Base-by-base conservation (phyloP, 2,113 vertebrate genomes). In the Platycercus adscitus region DNA sequence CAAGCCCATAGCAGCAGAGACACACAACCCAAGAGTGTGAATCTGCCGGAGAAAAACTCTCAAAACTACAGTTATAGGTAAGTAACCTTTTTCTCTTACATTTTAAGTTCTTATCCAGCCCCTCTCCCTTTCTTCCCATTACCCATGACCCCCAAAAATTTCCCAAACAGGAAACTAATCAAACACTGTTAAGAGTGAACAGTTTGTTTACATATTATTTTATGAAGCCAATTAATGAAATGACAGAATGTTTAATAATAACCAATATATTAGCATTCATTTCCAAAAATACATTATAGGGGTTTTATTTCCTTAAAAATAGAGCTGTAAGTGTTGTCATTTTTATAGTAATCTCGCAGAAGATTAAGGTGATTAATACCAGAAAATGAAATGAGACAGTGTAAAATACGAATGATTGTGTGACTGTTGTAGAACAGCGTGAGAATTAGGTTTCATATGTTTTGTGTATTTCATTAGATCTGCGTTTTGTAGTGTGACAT, bases 31-130 rank as follows among this genome's bases (percentile, higher is more conserved):
- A 91, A 75, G 96, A 93, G 96, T 97, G 95, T 97, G 88, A 96
- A 96, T 97, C 94, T 97, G 96, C 95, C 60, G 88, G 88, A 96
- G 91, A 91, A 97, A 97, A 95, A 91, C 81, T 92, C 56, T 95
- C 96, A 97, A 94, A 96, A 92, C 96, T 93, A 70, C 96, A 83
- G 23, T 66, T 93, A 26, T 88, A 90, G 95, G 96, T 97, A 97
- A 97, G 96, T 97, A 97, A 96, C 31, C 8, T 86, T 97, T 94
- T 96, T 92, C 86, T 97, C 86, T 94, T 93, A 94, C 50, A 37
- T 70, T 94, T 70, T 78, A 94, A 89, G 52, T 86, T 86, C 43
- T 89, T 90, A 53, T 7, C 26, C 8, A 77, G 17, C 39, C 86
- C 12, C 43, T 82, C 7, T 93, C 76, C 86, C 83, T 93, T 90